A percentile compares a stretch with the other conserved stretches of the same genome.
These are phyloP conservation scores for Coecobrya sp. DNA, from an alignment of 2,888 invertebrate species.

Conservation along the genomic window DNA sequence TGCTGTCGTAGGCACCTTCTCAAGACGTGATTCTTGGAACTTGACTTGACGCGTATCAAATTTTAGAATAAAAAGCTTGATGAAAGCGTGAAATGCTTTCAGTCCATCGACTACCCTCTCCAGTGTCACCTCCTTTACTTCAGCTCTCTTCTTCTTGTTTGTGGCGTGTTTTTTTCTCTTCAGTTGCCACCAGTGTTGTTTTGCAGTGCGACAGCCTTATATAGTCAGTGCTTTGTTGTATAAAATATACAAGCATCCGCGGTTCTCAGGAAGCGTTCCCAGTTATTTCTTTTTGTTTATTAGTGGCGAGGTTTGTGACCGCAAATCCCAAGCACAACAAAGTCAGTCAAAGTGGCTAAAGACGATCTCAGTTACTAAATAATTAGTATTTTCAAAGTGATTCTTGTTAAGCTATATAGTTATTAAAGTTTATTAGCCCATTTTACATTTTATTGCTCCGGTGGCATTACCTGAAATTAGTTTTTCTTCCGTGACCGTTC, in stretches of 20 bases:
- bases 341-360: conserved; percentile 3
- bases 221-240: background rate
- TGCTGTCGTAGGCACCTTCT: conserved; percentile 64
- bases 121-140: conserved; percentile 67
- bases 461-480: background rate
- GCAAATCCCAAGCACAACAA: background rate
- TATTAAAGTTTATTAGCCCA: background rate
- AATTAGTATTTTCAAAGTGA: conserved; percentile 40
- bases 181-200: background rate
- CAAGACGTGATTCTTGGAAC: conserved; percentile 69
- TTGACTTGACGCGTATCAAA: background rate
- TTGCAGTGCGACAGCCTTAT: background rate
- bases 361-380: conserved; percentile 45
- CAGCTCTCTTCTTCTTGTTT: conserved; percentile 41
- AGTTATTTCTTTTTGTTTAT: background rate
- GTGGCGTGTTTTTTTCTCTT: background rate
- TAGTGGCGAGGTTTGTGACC: conserved; percentile 30
- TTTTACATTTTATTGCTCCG: background rate
- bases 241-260: background rate
- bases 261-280: background rate
- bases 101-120: conserved; percentile 70
- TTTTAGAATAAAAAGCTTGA: conserved; percentile 35
- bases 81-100: conserved; percentile 34
- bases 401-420: conserved; percentile 16
- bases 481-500: background rate